Base-by-base conservation (phyloP, 2,113 vertebrate species). In the Arenaria interpres region DNA sequence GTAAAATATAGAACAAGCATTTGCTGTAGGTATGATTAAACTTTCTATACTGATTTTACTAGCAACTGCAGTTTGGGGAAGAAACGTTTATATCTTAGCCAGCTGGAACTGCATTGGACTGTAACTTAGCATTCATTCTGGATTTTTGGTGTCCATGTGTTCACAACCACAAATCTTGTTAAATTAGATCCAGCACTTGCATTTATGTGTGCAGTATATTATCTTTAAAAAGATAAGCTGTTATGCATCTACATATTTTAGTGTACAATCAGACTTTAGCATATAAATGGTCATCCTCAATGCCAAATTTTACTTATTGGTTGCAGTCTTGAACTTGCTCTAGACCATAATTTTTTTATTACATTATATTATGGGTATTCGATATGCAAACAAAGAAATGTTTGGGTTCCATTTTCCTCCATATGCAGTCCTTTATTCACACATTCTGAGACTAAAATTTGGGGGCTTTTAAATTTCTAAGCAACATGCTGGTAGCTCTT, bases 171-270 rank as follows among this genome's bases (percentile, higher is more conserved):
- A 97, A 96, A 97, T 97, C 97, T 93, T 80, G 92, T 87, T 97
- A 98, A 97, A 95, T 96, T 97, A 91, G 84, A 93, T 95, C 85
- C 93, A 95, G 93, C 80, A 79, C 64, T 97, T 91, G 69, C 45
- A 75, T 84, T 96, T 94, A 32, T 68, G 71, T 93, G 88, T 89
- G 95, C 92, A 95, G 56, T 96, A 21, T 54, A 57, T 90, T 66
- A 89, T 93, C 84, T 97, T 97, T 96, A 97, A 97, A 97, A 96
- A 97, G 95, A 93, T 96, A 97, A 98, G 90, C 95, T 97, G 95
- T 93, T 95, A 78, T 45, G 56, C 73, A 95, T 91, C 76, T 90
- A 74, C 57, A n/a, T 95, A 77, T 96, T 94, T 94, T 92, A 94
- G 64, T 81, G 77, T 74, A 53, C 33, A 64, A 60, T 87, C 80